phyloP scores from a whole-genome alignment of 1,140 invertebrate species.

The Drosophila watanabei region DNA sequence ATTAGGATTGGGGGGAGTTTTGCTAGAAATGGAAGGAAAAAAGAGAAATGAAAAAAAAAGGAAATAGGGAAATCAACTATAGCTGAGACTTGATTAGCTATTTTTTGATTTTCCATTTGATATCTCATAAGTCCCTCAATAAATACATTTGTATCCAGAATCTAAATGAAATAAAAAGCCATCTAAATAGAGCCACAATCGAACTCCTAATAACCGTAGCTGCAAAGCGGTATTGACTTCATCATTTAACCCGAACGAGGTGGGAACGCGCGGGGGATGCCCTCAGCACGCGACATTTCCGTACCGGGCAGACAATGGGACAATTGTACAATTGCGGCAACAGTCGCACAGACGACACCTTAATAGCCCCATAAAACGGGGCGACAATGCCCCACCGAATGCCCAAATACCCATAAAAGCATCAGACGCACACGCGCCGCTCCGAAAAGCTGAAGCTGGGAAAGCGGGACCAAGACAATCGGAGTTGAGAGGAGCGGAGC shows the following conservation, averaged over 20 bases:
- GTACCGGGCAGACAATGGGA: constrained; percentile 55
- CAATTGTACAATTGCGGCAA: constrained; percentile 55
- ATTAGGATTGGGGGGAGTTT: not conserved
- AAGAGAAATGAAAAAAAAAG: too few relatives aligned
- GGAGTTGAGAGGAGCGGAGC: not conserved
- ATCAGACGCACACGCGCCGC: constrained; percentile 32
- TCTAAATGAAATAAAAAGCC: not conserved
- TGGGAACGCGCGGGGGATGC: constrained; percentile 5
- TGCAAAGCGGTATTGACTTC: constrained; percentile 3
- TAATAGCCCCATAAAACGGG: constrained; percentile 74
- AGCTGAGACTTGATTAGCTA: too few relatives aligned
- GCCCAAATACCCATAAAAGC: constrained; percentile 49
- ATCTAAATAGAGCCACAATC: not conserved
- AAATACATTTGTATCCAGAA: not conserved
- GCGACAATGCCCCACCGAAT: constrained; percentile 35
- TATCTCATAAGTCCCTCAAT: not conserved
- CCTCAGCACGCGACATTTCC: constrained; percentile 57
- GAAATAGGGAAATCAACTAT: too few relatives aligned
- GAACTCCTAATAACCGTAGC: not conserved
- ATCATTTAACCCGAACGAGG: constrained; percentile 8
- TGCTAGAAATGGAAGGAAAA: not conserved
- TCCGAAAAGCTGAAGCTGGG: constrained; percentile 19
- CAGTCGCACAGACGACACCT: constrained; percentile 58
- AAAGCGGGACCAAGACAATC: constrained; percentile 25
- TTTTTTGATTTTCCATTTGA: too few relatives aligned